Base-by-base conservation (phyloP, 1,140 invertebrate species). In the Panulirus ornatus region DNA sequence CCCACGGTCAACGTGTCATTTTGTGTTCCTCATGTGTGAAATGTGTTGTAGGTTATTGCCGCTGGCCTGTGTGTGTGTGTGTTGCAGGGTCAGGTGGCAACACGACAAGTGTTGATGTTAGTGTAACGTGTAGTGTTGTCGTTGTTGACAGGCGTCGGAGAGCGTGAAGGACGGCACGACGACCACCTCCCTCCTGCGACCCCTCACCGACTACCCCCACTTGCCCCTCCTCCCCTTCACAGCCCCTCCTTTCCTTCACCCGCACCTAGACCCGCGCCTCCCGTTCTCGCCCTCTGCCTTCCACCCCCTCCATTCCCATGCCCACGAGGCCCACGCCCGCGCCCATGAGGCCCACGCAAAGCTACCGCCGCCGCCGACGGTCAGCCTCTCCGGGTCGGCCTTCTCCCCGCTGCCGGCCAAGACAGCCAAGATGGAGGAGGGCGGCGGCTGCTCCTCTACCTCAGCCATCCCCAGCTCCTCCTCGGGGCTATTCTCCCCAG, bases 401-500 rank as follows among this genome's bases (percentile, higher is more conserved):
- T 92, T 92, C 83, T 88, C 91, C 19, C 91, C 91, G 36, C 78
- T 92, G 6, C 91, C 91, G 14, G 81, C 83, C 30, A 92, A 92
- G 70, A 85, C 47, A n/a, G 79, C 91, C 54, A 92, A 92, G 84
- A 81, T 92, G 81, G 91, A 92, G 36, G 85, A 82, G 14, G 76
- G 51, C 16, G 88, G 47, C 30, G 78, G 90, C 38, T 86, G 78
- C n/a, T 38, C 79, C 16, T 84, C 84, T 30, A 54, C 90, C 34
- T 87, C 87, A 16, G 79, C 87, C 44, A 88, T 88, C 47, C 87
- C 91, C 34, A 79, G 75, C 51, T 93, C 96, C 95, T 91, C 91
- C 54, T 30, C 92, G 51, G 63, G 84, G 22, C 75, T 92, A 38
- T 91, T 93, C 93, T 91, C 92, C 90, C 88, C 78, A 42, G 93